Evolutionary conservation across 2,888 invertebrate genomes (phyloP).

Genomic region (Periphyllus acericola): DNA sequence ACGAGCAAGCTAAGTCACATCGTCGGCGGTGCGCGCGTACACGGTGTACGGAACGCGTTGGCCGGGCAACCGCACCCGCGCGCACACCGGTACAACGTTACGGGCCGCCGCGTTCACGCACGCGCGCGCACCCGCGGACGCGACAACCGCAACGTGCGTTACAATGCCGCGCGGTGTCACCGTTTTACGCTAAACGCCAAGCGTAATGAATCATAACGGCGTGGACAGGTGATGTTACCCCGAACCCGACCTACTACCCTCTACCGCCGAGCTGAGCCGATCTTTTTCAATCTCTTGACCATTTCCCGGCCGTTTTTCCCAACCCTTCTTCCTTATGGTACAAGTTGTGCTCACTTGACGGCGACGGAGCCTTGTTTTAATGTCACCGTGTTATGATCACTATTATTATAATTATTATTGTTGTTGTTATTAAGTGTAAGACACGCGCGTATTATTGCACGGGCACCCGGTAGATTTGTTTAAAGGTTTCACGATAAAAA

Average conservation of each 20-base stretch:
- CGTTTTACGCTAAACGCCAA: constrained; percentile 40
- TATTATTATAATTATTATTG: no score
- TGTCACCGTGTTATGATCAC: no score
- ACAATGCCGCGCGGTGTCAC: background rate
- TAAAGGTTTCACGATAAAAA: no score
- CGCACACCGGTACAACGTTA: background rate
- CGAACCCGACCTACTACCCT: background rate
- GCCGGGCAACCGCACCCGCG: constrained; percentile 57
- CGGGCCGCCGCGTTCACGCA: background rate
- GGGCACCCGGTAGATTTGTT: no score
- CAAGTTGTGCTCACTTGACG: no score
- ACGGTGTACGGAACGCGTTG: constrained; percentile 49
- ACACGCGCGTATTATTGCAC: no score
- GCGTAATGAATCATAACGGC: constrained; percentile 37
- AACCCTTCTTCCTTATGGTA: no score
- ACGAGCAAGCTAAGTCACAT: constrained; percentile 52
- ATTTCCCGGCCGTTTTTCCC: background rate
- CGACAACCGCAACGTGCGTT: background rate
- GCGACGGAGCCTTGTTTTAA: no score
- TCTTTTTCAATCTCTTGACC: background rate
- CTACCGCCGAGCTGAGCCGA: background rate
- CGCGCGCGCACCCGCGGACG: background rate
- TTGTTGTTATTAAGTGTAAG: no score
- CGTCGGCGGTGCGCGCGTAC: background rate
- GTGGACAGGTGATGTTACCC: constrained; percentile 51